Evolutionary conservation across 2,797 vertebrate genomes (phyloP).

Genomic region (Hemibagrus guttatus): DNA sequence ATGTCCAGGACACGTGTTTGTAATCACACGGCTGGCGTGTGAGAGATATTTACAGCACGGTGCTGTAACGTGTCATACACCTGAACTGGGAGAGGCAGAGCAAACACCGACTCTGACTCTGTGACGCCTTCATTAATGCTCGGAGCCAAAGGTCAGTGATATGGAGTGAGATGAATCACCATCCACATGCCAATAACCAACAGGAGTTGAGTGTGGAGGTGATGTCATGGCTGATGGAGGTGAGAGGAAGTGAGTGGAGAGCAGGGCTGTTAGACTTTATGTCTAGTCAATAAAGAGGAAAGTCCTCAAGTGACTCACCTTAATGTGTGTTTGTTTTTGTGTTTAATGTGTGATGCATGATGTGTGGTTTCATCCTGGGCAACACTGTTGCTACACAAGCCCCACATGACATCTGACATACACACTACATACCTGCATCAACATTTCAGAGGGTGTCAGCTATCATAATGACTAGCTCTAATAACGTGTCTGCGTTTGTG

Average conservation of each 20-base stretch:
- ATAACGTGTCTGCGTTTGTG: no score
- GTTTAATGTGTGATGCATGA: not conserved
- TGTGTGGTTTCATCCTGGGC: not conserved
- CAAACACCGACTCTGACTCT: not conserved
- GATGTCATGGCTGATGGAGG: not conserved
- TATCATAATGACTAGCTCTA: no score
- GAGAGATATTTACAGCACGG: not conserved
- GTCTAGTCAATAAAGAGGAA: not conserved
- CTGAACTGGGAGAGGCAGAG: not conserved
- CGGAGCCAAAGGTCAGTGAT: not conserved
- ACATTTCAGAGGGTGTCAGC: no score
- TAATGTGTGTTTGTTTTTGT: not conserved
- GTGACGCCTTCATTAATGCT: not conserved
- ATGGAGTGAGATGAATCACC: not conserved
- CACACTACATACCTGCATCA: no score
- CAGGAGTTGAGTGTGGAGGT: not conserved
- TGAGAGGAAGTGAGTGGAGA: not conserved
- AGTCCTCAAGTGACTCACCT: constrained; percentile 7
- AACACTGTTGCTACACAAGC: not conserved
- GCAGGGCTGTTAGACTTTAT: not conserved
- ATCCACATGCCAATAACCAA: not conserved
- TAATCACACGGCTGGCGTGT: not conserved
- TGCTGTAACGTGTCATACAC: not conserved
- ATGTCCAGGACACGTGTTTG: not conserved
- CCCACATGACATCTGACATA: not conserved